Evolutionary conservation across 2,888 invertebrate genomes (phyloP).

Genomic region (Itoplectis maculator): DNA sequence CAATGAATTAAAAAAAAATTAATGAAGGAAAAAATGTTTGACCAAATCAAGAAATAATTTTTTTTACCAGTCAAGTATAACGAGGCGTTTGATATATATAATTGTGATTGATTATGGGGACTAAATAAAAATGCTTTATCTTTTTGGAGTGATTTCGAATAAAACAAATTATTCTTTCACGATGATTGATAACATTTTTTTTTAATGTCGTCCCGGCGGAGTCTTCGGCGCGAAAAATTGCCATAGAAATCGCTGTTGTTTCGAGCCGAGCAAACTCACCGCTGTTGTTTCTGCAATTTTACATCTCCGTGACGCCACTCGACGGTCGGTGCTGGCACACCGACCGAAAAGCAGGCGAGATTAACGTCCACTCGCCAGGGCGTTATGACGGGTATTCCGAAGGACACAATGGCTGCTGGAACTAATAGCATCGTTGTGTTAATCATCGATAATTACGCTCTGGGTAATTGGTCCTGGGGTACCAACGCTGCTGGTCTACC

Average conservation of each 20-base stretch:
- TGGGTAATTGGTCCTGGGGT: conserved; percentile 24
- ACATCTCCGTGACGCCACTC: conserved; percentile 86
- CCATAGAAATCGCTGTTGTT: no score
- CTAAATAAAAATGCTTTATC: not conserved
- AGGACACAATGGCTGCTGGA: conserved; percentile 87
- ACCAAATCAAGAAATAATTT: no score
- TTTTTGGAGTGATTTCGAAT: no score
- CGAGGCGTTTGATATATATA: not conserved
- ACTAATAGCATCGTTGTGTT: conserved; percentile 76
- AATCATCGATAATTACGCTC: conserved; percentile 42
- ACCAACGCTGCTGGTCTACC: not conserved
- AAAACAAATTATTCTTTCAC: no score
- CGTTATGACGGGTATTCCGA: conserved; percentile 86
- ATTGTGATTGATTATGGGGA: not conserved
- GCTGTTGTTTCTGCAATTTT: conserved; percentile 79
- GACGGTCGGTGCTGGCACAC: conserved; percentile 85
- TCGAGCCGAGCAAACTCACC: conserved; percentile 71
- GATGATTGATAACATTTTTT: no score
- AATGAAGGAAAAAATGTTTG: no score
- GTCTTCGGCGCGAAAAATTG: no score
- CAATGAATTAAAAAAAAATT: no score
- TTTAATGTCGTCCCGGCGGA: no score
- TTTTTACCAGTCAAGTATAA: not conserved
- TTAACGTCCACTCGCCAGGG: conserved; percentile 86
- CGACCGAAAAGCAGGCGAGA: conserved; percentile 86